Evolutionary conservation across 2,888 invertebrate genomes (phyloP).

Genomic region (Parapristionchus giblindavisi): DNA sequence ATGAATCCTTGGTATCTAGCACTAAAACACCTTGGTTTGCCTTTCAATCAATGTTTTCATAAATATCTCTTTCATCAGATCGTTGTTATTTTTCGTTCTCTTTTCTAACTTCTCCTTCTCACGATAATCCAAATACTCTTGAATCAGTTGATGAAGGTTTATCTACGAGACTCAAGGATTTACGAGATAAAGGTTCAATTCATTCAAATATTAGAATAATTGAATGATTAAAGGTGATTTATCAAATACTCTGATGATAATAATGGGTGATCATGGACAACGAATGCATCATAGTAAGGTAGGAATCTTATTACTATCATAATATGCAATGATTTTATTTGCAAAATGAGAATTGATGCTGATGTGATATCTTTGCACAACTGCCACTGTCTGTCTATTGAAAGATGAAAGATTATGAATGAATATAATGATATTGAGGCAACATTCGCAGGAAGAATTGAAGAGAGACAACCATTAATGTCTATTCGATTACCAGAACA

Average conservation of each 20-base stretch:
- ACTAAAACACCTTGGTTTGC: not conserved
- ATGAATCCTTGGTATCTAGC: constrained; percentile 49
- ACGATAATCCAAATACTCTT: constrained; percentile 24
- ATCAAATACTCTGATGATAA: constrained; percentile 50
- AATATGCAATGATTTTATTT: no score
- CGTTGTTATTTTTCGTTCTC: constrained; percentile 33
- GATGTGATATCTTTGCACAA: no score
- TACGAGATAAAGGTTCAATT: constrained; percentile 41
- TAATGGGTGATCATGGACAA: constrained; percentile 56
- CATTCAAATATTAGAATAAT: not conserved
- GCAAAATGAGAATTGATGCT: no score
- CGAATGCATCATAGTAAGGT: constrained; percentile 40
- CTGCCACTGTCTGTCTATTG: no score
- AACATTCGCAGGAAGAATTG: constrained; percentile 39
- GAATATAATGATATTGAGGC: not conserved
- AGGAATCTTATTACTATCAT: not conserved
- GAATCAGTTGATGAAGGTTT: constrained; percentile 27
- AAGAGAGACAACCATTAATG: constrained; percentile 51
- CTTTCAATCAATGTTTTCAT: not conserved
- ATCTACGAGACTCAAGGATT: constrained; percentile 37
- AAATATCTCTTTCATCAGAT: not conserved
- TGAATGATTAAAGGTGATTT: constrained; percentile 37
- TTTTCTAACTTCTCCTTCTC: constrained; percentile 31
- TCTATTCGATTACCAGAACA: constrained; percentile 39
- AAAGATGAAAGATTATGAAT: not conserved